These are phyloP conservation scores for Pseudochirops corinnae DNA, from an alignment of 2,797 vertebrate species.

Conservation along the genomic window DNA sequence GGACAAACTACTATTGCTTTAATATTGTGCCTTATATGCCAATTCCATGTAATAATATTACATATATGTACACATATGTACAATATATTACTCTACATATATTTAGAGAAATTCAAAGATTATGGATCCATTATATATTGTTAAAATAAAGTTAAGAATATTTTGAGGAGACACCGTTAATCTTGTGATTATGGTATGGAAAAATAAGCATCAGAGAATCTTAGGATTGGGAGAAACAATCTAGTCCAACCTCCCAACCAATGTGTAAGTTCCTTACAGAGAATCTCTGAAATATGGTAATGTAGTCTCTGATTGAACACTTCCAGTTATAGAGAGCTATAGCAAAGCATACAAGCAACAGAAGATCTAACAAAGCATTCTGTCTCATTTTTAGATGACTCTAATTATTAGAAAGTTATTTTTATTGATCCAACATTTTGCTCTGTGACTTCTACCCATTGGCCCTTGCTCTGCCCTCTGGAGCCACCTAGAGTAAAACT, in stretches of 20 bases:
- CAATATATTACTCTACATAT: neutral
- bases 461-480: neutral
- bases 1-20: neutral
- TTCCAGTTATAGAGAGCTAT: neutral
- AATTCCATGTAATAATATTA: neutral
- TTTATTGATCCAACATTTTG: neutral
- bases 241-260: slow-evolving; percentile 8
- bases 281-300: neutral
- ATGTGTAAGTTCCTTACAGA: neutral
- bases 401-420: neutral
- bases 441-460: neutral
- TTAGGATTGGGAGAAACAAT: slow-evolving; percentile 32
- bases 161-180: neutral
- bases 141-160: slow-evolving; percentile 1
- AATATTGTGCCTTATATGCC: neutral
- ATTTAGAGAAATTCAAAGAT: neutral
- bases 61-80: neutral
- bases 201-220: neutral
- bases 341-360: neutral
- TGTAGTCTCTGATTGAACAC: neutral
- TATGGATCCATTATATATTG: neutral
- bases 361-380: neutral
- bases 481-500: neutral
- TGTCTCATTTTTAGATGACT: neutral
- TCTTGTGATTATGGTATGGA: slow-evolving; percentile 4